Conservation (phyloP, 1,140 invertebrate species). For the Diabrotica virgifera region DNA sequence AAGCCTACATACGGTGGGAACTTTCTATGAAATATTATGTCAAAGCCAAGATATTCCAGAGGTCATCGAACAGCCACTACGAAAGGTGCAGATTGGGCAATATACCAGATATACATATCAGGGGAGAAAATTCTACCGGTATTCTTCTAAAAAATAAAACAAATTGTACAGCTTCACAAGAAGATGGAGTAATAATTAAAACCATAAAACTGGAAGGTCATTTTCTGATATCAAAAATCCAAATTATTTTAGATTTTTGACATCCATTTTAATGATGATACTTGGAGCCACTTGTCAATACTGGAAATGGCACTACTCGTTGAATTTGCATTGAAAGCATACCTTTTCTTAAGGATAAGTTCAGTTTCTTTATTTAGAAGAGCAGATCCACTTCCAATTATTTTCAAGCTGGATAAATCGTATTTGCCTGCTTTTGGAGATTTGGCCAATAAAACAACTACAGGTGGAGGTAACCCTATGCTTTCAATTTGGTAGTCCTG, state of each 20-base stretch:
- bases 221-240: background rate
- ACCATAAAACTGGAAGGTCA: too few relatives aligned
- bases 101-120: too few relatives aligned
- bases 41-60: too few relatives aligned
- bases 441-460: slow-evolving; percentile 57
- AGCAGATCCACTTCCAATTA: slow-evolving; percentile 51
- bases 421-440: slow-evolving; percentile 48
- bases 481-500: slow-evolving; percentile 55
- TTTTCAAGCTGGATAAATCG: slow-evolving; percentile 48
- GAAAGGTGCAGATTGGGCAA: too few relatives aligned
- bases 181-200: background rate
- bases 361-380: slow-evolving; percentile 49
- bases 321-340: background rate
- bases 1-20: too few relatives aligned
- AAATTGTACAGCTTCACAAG: background rate
- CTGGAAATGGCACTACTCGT: too few relatives aligned
- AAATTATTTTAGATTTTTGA: background rate
- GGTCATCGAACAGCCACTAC: too few relatives aligned
- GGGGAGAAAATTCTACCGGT: background rate
- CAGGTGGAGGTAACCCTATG: slow-evolving; percentile 55
- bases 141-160: background rate
- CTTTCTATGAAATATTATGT: too few relatives aligned
- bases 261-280: background rate
- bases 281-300: background rate
- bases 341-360: slow-evolving; percentile 45